A percentile compares a stretch with the other conserved stretches of the same genome.
Conservation (phyloP, 2,888 invertebrate genomes). For the Agonopterix alstromeriana region DNA sequence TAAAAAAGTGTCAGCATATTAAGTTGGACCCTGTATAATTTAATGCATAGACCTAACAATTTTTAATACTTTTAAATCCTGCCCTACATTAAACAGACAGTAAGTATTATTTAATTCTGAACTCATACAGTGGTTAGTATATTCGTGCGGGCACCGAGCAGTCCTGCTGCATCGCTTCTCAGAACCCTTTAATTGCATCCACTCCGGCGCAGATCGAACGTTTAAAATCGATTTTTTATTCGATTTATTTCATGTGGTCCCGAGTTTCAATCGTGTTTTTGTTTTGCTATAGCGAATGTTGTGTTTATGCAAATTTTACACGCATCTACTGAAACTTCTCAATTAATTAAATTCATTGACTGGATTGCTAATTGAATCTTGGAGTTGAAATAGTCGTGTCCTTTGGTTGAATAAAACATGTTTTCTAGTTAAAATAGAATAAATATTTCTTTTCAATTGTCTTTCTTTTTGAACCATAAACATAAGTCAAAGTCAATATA, state of each 20-base stretch:
- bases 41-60: too few species aligned
- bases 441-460: too few species aligned
- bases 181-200: conserved; percentile 74
- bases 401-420: too few species aligned
- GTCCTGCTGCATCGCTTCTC: conserved; percentile 50
- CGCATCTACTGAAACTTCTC: conserved; percentile 71
- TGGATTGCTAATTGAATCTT: background rate
- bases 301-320: conserved; percentile 75
- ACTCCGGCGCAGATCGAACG: conserved; percentile 68
- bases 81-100: background rate
- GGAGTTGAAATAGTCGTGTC: too few species aligned
- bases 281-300: conserved; percentile 61
- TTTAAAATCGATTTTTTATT: conserved; percentile 74
- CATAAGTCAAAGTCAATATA: too few species aligned
- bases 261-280: conserved; percentile 59
- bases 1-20: too few species aligned
- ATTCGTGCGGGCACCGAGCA: conserved; percentile 44
- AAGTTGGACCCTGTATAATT: too few species aligned
- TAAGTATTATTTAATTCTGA: conserved; percentile 16
- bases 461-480: too few species aligned
- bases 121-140: conserved; percentile 32
- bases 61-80: background rate
- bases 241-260: conserved; percentile 66
- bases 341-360: conserved; percentile 51
- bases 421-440: too few species aligned